Conservation (phyloP, 2,797 vertebrate genomes). For the Scolopax rusticola region DNA sequence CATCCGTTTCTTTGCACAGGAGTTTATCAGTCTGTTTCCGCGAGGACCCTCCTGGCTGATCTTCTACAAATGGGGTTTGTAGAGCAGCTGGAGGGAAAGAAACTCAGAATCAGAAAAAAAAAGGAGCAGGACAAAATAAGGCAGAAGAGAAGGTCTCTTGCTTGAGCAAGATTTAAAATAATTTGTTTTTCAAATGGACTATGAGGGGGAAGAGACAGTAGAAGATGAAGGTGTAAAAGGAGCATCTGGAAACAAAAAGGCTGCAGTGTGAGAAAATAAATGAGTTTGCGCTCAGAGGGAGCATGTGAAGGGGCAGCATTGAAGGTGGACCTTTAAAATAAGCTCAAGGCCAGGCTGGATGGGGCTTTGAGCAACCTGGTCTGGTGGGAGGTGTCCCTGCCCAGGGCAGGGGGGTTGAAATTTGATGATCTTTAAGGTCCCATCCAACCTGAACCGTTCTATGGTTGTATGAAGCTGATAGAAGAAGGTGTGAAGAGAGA, state of each 20-base stretch:
- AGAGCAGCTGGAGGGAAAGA: neutral
- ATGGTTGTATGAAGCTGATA: neutral
- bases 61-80: neutral
- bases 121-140: neutral
- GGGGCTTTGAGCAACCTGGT: too few relatives aligned
- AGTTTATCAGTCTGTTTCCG: neutral
- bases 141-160: neutral
- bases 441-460: too few relatives aligned
- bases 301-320: neutral
- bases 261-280: neutral
- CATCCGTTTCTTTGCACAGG: neutral
- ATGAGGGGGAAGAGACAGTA: neutral
- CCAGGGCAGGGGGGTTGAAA: too few relatives aligned
- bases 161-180: neutral
- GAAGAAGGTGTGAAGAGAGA: neutral
- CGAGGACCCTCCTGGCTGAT: neutral
- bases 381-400: too few relatives aligned
- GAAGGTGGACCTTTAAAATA: neutral
- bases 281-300: neutral
- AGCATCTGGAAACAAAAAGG: neutral
- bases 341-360: neutral
- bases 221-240: neutral
- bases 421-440: too few relatives aligned
- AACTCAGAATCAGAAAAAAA: neutral
- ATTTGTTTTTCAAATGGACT: neutral